Conservation (phyloP, 2,888 invertebrate species). For the Rhogogaster chlorosoma region DNA sequence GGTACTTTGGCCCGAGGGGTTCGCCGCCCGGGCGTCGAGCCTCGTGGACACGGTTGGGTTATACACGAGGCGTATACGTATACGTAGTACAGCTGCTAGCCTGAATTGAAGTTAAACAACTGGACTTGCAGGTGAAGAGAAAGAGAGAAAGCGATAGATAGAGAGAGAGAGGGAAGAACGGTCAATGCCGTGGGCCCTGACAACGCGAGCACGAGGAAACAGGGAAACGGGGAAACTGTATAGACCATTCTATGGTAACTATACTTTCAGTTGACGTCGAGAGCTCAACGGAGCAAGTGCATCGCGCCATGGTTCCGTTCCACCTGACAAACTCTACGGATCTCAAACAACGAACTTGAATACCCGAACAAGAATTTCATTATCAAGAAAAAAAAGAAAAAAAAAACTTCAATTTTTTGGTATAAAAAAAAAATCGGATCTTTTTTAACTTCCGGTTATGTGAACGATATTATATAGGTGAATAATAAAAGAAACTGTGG, state of each 20-base stretch:
- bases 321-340: not conserved
- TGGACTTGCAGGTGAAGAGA: slow-evolving; percentile 55
- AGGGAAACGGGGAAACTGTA: slow-evolving; percentile 57
- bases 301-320: slow-evolving; percentile 52
- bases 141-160: slow-evolving; percentile 57
- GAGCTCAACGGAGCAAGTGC: slow-evolving; percentile 66
- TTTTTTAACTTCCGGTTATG: not conserved
- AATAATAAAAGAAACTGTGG: slow-evolving; percentile 5
- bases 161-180: slow-evolving; percentile 62
- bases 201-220: slow-evolving; percentile 57
- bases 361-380: not conserved
- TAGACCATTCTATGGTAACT: slow-evolving; percentile 56
- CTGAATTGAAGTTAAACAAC: slow-evolving; percentile 68
- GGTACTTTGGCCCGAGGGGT: slow-evolving; percentile 27
- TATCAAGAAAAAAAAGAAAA: not conserved
- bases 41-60: slow-evolving; percentile 41
- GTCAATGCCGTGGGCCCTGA: slow-evolving; percentile 64
- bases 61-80: not conserved
- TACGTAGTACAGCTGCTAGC: slow-evolving; percentile 22
- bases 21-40: slow-evolving; percentile 18
- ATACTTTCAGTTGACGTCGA: slow-evolving; percentile 72
- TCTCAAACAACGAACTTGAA: not conserved
- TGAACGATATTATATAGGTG: not conserved
- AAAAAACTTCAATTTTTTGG: not conserved
- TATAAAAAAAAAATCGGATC: not conserved